phyloP scores from a whole-genome alignment of 2,113 vertebrate species.

The Tragelaphus buxtoni region DNA sequence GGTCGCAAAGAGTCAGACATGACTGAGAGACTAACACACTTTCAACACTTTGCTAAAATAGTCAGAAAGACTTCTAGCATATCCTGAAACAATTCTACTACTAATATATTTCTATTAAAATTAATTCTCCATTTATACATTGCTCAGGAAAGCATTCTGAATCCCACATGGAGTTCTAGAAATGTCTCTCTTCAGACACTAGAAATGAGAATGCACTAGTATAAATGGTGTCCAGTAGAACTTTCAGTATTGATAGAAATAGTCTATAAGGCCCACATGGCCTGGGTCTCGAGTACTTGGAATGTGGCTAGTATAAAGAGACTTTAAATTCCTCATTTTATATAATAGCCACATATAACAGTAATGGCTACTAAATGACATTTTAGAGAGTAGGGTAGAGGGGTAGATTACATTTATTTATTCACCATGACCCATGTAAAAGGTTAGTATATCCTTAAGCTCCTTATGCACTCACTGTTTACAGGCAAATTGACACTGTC shows the following conservation, averaged over 20 bases:
- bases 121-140: not conserved
- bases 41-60: not conserved
- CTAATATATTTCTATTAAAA: not conserved
- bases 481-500: not conserved
- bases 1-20: not conserved
- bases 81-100: not conserved
- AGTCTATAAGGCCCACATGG: not conserved
- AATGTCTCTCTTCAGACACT: not conserved
- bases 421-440: not conserved
- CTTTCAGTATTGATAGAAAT: not conserved
- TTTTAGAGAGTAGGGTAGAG: not conserved
- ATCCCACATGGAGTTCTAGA: not conserved
- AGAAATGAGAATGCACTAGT: not conserved
- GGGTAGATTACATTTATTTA: not conserved
- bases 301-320: not conserved
- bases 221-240: not conserved
- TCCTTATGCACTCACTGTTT: not conserved
- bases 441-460: not conserved
- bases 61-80: not conserved
- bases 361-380: not conserved
- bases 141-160: not conserved
- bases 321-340: not conserved
- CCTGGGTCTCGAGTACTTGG: not conserved
- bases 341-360: not conserved
- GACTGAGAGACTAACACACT: not conserved